phyloP scores from a whole-genome alignment of 2,113 vertebrate species.

The Malurus melanocephalus region DNA sequence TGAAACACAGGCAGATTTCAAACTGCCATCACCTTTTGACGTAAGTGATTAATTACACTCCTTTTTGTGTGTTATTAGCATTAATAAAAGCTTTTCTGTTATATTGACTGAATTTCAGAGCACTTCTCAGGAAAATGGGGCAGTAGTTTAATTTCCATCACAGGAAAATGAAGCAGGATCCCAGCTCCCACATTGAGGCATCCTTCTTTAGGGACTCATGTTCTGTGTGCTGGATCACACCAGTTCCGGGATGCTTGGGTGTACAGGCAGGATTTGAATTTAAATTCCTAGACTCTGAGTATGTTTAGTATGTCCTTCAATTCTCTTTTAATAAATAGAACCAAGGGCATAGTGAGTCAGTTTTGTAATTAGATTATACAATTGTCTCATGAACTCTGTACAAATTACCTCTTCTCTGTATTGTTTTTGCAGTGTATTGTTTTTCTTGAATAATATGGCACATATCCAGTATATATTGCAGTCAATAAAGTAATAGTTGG shows the following conservation, averaged over 20 bases:
- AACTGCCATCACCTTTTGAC: background rate
- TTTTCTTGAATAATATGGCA: slow-evolving; percentile 53
- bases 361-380: slow-evolving; percentile 28
- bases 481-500: slow-evolving; percentile 41
- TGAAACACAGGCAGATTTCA: background rate
- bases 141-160: background rate
- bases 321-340: slow-evolving; percentile 28
- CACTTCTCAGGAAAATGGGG: background rate
- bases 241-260: background rate
- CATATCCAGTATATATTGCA: slow-evolving; percentile 46
- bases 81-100: background rate
- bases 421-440: slow-evolving; percentile 57
- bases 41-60: background rate
- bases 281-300: background rate
- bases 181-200: background rate
- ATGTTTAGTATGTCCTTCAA: slow-evolving; percentile 11
- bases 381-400: slow-evolving; percentile 58
- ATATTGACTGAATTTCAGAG: background rate
- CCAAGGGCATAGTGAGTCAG: slow-evolving; percentile 17
- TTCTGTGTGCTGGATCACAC: background rate
- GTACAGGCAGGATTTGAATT: background rate
- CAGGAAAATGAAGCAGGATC: background rate
- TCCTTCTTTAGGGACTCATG: background rate
- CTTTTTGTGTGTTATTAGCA: background rate
- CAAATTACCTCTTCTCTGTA: slow-evolving; percentile 63